Base-by-base conservation (phyloP, 2,797 vertebrate species). In the Ibycter americanus region DNA sequence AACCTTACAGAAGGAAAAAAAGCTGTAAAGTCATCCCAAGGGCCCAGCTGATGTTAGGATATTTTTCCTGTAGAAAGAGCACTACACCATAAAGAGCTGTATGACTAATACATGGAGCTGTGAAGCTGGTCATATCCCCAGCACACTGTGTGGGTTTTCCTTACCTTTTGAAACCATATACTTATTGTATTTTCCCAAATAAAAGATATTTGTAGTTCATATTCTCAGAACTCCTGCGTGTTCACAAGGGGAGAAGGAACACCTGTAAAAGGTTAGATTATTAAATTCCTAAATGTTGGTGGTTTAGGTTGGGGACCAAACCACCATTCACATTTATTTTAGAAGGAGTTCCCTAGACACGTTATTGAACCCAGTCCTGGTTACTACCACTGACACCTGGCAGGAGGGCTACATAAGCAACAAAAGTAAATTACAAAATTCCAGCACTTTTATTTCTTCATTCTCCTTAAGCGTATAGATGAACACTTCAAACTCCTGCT, bases 361-460 rank as follows among this genome's bases (percentile, higher is more conserved):
- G 15, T 93, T 95, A 95, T 93, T 96, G 93, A 95, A 55, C 18
- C 17, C 32, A 63, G 83, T 63, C 47, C 85, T 96, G 96, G 83
- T 93, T 96, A 95, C 83, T 96, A 73, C 77, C 40, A 88, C 85
- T 93, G 82, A 96, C 95, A 95, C 95, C 90, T 96, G 90, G 95
- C 91, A 93, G 93, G 96, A 94, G 94, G 93, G 85, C 85, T 95
- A 82, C 76, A 63, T 59, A 29, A 90, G 91, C 34, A 96, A 84
- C 77, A 58, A 49, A 89, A 95, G 32, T 93, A 96, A 95, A 97
- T 95, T 96, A 84, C 91, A 84, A 94, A 93, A 97, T 97, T 96
- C 96, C 96, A 92, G 66, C 23, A 52, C 63, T 95, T 96, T 90
- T 89, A 94, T 96, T 94, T 95, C 73, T 70, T 91, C 66, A 29